Conservation (phyloP, 2,113 vertebrate species). For the Ceyx cyanopectus region DNA sequence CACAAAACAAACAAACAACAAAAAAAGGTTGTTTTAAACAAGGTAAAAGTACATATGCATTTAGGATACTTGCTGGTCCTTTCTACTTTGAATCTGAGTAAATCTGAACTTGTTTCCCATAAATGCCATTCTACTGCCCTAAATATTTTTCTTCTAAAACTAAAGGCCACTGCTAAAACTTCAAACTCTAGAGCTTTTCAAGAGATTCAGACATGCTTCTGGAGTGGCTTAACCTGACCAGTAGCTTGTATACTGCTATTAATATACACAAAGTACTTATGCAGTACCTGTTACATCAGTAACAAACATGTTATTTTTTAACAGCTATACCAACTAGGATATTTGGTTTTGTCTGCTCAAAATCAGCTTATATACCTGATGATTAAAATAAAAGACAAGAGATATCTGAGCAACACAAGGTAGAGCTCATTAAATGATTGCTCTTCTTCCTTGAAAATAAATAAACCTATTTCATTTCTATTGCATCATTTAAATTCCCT, state of each 20-base stretch:
- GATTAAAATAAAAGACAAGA: not conserved
- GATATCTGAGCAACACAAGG: not conserved
- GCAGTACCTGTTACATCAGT: not conserved
- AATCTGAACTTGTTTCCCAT: not conserved
- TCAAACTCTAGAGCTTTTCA: not conserved
- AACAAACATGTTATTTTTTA: not conserved
- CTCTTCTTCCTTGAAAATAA: not conserved
- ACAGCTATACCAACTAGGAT: not conserved
- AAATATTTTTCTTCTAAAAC: not conserved
- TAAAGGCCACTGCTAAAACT: not conserved
- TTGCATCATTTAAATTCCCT: constrained; percentile 73
- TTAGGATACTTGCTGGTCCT: not conserved
- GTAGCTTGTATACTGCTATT: not conserved
- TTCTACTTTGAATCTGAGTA: not conserved
- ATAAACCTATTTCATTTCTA: constrained; percentile 55
- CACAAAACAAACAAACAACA: not conserved
- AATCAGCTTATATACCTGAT: not conserved
- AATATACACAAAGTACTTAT: not conserved
- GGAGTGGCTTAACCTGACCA: not conserved
- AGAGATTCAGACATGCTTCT: not conserved
- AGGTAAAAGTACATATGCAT: not conserved
- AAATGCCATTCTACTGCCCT: not conserved
- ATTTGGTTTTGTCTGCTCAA: not conserved
- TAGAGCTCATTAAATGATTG: not conserved
- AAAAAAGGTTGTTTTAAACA: not conserved